Base-by-base conservation (phyloP, 2,797 vertebrate genomes). In the Taenioides sp. region DNA sequence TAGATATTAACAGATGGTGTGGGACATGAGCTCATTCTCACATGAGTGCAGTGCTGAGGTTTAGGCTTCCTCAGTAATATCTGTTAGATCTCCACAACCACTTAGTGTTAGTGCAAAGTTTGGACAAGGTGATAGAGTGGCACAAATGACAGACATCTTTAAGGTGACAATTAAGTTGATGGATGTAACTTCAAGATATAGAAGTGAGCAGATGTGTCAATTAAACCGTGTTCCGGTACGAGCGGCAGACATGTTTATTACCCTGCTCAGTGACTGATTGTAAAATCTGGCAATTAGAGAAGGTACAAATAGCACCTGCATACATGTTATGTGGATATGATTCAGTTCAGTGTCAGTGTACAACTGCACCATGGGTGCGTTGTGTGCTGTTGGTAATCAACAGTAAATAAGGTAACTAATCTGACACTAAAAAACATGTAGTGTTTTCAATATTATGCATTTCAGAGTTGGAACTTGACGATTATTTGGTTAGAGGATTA, bases 1-100 rank as follows among this genome's bases (percentile, higher is more conserved):
- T 82, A 89, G 84, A 89, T 81, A 87, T 74, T 82, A 86, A 68
- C 87, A 91, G 87, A 90, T 92, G 88, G 90, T 79, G 69, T 66
- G 85, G 69, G 75, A 83, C 67, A 47, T 9, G 60, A 76, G 50
- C 75, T 72, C 75, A 63, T 89, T 67, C 72, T 86, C 82, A 82
- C 79, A 78, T 62, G 18, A 85, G 59, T 77, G 70, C 72, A 64
- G 61, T 73, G 76, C 81, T 70, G 79, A 80, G 77, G 67, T 79
- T 77, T 77, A 59, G 71, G 71, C 67, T 6, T 69, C 73, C 31
- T 27, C 60, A 28, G 43, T 37, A 47, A 47, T 47, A 47, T n/a
- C n/a, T 82, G 66, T 72, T 52, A 69, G 67, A 83, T 79, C 75
- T 79, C 64, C 61, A 70, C 37, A 0, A 63, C 16, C 37, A 54